Evolutionary conservation across 2,113 vertebrate species (phyloP).

Genomic region (Dicrurus megarhynchus): DNA sequence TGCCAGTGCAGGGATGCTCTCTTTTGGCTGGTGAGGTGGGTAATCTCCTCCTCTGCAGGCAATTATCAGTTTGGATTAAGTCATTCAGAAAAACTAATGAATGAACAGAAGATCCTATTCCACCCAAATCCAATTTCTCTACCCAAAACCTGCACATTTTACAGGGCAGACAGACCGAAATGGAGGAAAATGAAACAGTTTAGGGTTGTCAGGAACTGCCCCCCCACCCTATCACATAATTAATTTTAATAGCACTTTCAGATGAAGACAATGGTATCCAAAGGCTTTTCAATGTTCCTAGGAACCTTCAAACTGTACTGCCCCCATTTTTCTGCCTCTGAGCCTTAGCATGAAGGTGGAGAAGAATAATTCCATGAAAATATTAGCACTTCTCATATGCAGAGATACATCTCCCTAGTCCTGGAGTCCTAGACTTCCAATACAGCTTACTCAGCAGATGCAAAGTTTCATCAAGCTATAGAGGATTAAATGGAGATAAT

Average conservation of each 20-base stretch:
- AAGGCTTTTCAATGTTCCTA: not conserved
- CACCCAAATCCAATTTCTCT: not conserved
- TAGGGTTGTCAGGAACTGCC: not conserved
- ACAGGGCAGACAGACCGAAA: not conserved
- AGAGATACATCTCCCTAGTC: not conserved
- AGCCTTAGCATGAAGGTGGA: not conserved
- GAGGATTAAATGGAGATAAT: not conserved
- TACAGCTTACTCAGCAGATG: not conserved
- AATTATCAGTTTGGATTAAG: not conserved
- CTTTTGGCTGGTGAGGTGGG: not conserved
- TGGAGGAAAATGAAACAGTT: not conserved
- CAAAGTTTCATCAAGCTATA: not conserved
- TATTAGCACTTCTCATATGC: not conserved
- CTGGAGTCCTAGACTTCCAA: not conserved
- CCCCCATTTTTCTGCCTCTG: not conserved
- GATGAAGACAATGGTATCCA: not conserved
- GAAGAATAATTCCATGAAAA: not conserved
- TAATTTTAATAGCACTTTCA: not conserved
- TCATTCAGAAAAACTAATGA: not conserved
- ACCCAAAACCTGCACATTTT: not conserved
- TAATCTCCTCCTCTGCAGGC: not conserved
- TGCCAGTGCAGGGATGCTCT: fast-evolving
- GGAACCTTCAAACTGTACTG: not conserved
- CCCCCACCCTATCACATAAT: not conserved
- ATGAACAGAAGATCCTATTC: not conserved